phyloP scores from a whole-genome alignment of 2,888 invertebrate genomes.

The Dromius quadrimaculatus region DNA sequence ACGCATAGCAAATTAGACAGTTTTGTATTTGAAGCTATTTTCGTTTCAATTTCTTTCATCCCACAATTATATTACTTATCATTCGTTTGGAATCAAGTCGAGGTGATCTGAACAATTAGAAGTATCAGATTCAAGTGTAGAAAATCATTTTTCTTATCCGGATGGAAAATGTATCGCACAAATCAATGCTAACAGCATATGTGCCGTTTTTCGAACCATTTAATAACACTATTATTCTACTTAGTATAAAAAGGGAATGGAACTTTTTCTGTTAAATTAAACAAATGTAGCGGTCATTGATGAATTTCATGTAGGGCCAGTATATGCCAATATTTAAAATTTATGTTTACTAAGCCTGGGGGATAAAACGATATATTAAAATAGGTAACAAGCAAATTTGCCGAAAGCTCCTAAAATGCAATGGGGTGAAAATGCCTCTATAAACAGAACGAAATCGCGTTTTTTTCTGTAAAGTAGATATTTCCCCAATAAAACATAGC shows the following conservation, averaged over 20 bases:
- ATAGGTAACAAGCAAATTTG: conserved; percentile 15
- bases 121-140: too few species aligned
- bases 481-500: not conserved
- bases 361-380: conserved; percentile 14
- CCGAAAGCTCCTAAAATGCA: not conserved
- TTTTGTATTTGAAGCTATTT: too few species aligned
- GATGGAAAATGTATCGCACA: too few species aligned
- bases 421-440: not conserved
- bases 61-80: too few species aligned
- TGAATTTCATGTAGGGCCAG: conserved; percentile 12
- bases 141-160: too few species aligned
- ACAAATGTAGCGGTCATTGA: conserved; percentile 13
- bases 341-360: conserved; percentile 12
- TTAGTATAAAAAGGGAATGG: not conserved
- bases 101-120: too few species aligned
- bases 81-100: too few species aligned
- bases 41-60: too few species aligned
- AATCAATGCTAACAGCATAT: too few species aligned
- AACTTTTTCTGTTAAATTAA: not conserved
- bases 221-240: conserved; percentile 7
- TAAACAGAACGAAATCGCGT: conserved; percentile 1
- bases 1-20: too few species aligned
- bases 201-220: not conserved
- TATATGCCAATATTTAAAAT: conserved; percentile 18
- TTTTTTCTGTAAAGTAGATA: not conserved